Percentiles rank a stretch among this genome's conserved stretches.
These are phyloP conservation scores for Eulemur macaco DNA, from an alignment of 2,113 vertebrate species.

Conservation along the genomic window DNA sequence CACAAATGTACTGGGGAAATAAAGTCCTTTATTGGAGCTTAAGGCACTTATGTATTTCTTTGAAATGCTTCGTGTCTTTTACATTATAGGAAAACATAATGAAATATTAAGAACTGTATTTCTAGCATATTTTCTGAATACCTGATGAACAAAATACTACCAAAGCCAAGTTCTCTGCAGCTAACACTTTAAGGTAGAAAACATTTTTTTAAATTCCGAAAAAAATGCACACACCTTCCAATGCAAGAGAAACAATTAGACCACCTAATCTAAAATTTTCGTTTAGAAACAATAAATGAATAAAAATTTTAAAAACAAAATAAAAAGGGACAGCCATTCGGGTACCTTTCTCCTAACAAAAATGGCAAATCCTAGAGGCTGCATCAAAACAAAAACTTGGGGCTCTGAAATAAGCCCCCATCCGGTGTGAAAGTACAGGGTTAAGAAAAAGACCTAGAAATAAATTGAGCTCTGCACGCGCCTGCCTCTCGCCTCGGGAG, in stretches of 20 bases:
- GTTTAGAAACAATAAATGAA: not conserved
- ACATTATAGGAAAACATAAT: not conserved
- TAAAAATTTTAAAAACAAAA: not conserved
- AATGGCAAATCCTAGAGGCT: not conserved
- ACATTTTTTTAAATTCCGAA: not conserved
- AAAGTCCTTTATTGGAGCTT: not conserved
- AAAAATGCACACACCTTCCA: not conserved
- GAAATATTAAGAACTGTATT: not conserved
- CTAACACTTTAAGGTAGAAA: not conserved
- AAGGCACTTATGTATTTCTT: not conserved
- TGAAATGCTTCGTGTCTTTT: not conserved
- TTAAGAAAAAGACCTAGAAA: not conserved
- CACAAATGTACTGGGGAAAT: not conserved
- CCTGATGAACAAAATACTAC: not conserved
- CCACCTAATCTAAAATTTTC: not conserved
- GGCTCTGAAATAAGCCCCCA: not conserved
- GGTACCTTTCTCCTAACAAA: not conserved
- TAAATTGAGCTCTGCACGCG: slow-evolving; percentile 43
- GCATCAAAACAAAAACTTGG: not conserved
- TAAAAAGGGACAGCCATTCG: not conserved
- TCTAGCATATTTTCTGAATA: not conserved
- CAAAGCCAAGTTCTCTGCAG: not conserved
- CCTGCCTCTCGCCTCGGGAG: slow-evolving; percentile 76
- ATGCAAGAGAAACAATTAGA: not conserved
- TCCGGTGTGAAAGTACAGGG: not conserved